Percentiles rank a stretch among this genome's conserved stretches.
These are phyloP conservation scores for Rhogogaster chlorosoma DNA, from an alignment of 2,888 invertebrate species.

Conservation along the genomic window DNA sequence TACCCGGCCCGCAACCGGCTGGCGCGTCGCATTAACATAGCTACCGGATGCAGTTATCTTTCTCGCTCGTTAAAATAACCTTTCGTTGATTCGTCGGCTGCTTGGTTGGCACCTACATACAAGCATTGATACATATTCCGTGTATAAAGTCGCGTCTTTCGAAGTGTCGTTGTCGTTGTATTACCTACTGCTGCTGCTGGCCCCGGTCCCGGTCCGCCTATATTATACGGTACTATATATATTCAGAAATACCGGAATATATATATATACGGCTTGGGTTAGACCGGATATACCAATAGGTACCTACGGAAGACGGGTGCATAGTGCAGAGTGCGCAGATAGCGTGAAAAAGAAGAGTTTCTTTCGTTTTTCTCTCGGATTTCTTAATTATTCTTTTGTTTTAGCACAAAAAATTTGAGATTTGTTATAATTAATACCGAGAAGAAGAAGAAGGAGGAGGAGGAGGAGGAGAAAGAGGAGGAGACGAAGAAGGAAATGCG, in stretches of 20 bases:
- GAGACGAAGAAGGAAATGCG: slow-evolving; percentile 37
- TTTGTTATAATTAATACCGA: slow-evolving; percentile 7
- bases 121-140: background rate
- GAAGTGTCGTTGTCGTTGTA: background rate
- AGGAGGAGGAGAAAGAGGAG: too few relatives aligned
- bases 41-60: slow-evolving; percentile 57
- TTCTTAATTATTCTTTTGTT: background rate
- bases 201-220: too few relatives aligned
- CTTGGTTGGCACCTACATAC: slow-evolving; percentile 15
- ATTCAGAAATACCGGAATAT: too few relatives aligned
- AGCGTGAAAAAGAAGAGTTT: background rate
- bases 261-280: background rate
- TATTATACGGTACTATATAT: too few relatives aligned
- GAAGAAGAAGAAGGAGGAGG: too few relatives aligned
- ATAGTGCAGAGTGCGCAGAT: background rate
- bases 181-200: background rate
- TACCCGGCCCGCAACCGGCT: slow-evolving; percentile 3
- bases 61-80: slow-evolving; percentile 54
- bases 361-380: background rate
- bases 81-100: slow-evolving; percentile 39
- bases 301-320: background rate
- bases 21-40: slow-evolving; percentile 13
- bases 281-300: background rate
- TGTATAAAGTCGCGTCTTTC: background rate
- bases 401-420: background rate